Percentiles rank a stretch among this genome's conserved stretches.
phyloP scores from a whole-genome alignment of 2,113 vertebrate species.

The Carlito syrichta region DNA sequence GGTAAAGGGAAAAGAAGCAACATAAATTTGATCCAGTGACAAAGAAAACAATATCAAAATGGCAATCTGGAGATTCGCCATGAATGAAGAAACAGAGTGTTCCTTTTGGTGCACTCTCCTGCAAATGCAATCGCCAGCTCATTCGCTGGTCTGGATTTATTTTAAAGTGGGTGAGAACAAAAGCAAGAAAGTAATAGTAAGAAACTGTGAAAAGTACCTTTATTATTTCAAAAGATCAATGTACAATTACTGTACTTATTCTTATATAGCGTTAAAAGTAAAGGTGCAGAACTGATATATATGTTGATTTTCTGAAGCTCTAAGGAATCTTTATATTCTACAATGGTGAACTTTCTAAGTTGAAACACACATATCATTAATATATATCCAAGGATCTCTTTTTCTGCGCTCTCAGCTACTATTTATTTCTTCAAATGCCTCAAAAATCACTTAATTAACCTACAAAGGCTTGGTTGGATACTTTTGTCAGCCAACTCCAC shows the following conservation, averaged over 20 bases:
- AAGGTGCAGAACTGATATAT: constrained; percentile 34
- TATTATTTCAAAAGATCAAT: constrained; percentile 64
- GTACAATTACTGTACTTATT: constrained; percentile 36
- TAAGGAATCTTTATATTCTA: not conserved
- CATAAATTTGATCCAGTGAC: constrained; percentile 60
- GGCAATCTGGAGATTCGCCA: constrained; percentile 60
- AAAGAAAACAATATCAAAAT: constrained; percentile 67
- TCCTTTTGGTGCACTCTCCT: constrained; percentile 35
- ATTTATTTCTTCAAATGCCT: constrained; percentile 23
- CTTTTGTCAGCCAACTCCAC: not conserved
- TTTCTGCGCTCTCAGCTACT: not conserved
- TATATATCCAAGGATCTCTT: constrained; percentile 13
- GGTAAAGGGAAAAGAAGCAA: constrained; percentile 60
- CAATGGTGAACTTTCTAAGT: constrained; percentile 36
- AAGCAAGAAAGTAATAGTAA: constrained; percentile 26
- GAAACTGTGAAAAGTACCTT: constrained; percentile 26
- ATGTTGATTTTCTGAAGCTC: constrained; percentile 50
- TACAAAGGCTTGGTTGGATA: not conserved
- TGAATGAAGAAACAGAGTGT: not conserved
- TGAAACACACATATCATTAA: constrained; percentile 28
- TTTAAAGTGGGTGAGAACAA: constrained; percentile 34
- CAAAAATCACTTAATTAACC: constrained; percentile 9
- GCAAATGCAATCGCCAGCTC: constrained; percentile 30
- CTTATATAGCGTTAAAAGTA: not conserved
- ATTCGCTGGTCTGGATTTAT: constrained; percentile 54